Conservation (phyloP, 2,888 invertebrate species). For the Parelbella ahira region DNA sequence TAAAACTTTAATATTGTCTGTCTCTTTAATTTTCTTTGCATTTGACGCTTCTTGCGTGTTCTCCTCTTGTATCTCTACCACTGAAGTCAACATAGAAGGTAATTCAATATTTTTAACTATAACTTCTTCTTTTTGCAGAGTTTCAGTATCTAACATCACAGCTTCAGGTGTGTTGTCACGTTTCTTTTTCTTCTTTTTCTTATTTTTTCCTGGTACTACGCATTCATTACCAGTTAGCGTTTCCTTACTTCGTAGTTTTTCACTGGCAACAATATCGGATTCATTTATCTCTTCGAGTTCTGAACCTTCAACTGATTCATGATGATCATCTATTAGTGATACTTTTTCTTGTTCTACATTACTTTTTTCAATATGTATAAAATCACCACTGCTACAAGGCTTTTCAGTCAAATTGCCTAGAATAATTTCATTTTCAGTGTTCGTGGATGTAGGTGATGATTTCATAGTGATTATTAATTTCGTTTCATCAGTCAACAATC, state of each 20-base stretch:
- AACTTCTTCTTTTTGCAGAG: too few species aligned
- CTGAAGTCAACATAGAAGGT: too few species aligned
- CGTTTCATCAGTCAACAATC: conserved; percentile 3
- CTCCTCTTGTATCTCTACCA: too few species aligned
- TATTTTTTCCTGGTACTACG: conserved; percentile 29
- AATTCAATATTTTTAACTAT: too few species aligned
- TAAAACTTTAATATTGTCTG: neutral
- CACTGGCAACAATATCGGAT: too few species aligned
- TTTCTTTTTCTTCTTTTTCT: conserved; percentile 35
- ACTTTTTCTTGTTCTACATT: conserved; percentile 1
- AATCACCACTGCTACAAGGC: neutral
- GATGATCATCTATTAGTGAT: too few species aligned
- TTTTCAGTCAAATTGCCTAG: neutral
- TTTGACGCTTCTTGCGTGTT: neutral
- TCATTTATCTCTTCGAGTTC: neutral
- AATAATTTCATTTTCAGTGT: conserved; percentile 1
- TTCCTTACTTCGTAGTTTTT: too few species aligned
- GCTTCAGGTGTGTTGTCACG: conserved; percentile 26
- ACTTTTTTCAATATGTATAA: neutral
- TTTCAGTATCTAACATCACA: conserved; percentile 19
- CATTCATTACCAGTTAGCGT: too few species aligned
- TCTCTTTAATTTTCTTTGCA: conserved; percentile 1
- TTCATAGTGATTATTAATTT: conserved; percentile 5
- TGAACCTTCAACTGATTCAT: too few species aligned
- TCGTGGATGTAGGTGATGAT: neutral